phyloP scores from a whole-genome alignment of 2,113 vertebrate genomes.

The Elephantulus edwardii region DNA sequence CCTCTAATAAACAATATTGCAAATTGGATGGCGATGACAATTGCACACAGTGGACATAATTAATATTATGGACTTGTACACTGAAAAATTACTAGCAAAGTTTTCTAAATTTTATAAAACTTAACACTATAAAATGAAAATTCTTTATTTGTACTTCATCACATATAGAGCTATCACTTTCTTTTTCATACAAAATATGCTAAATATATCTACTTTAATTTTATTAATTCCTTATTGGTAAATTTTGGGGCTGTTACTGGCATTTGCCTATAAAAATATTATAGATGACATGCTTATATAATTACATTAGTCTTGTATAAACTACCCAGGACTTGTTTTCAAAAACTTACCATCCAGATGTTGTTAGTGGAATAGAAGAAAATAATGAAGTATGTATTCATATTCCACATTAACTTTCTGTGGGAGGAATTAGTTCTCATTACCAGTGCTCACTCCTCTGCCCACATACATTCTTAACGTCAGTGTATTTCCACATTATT shows the following conservation, averaged over 20 bases:
- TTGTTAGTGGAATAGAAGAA: not conserved
- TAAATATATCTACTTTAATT: not conserved
- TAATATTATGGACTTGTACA: not conserved
- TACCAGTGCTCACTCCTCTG: rapidly evolving
- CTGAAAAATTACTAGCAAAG: not conserved
- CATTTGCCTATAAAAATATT: constrained; percentile 16
- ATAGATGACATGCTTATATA: not conserved
- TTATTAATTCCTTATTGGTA: constrained; percentile 1
- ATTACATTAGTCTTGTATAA: not conserved
- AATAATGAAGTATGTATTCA: not conserved
- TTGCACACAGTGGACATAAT: not conserved
- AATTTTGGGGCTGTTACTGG: not conserved
- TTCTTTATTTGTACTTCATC: not conserved
- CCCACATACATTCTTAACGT: not conserved
- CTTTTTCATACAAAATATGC: not conserved
- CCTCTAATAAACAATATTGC: not conserved
- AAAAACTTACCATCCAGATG: constrained; percentile 7
- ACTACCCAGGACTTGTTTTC: not conserved
- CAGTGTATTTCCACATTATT: not conserved
- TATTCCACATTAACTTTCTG: not conserved
- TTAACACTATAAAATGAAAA: not conserved
- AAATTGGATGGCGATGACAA: not conserved
- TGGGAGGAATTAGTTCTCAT: constrained; percentile 22
- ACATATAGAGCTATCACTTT: not conserved
- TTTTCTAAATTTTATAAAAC: not conserved